phyloP scores from a whole-genome alignment of 2,113 vertebrate genomes.

The Gobius niger region DNA sequence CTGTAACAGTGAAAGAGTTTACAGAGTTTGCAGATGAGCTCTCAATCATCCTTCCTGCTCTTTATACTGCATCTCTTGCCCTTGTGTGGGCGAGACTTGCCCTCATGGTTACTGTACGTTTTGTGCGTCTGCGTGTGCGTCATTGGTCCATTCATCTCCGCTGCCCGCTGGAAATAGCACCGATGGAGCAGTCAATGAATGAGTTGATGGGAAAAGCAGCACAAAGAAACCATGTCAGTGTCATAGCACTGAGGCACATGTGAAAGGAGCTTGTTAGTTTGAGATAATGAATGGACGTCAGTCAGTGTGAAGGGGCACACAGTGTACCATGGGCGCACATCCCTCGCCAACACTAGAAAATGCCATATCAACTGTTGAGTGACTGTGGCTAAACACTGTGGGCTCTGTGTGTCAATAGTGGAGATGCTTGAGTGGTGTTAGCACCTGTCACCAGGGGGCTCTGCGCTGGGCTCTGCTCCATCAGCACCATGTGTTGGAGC shows the following conservation, averaged over 20 bases:
- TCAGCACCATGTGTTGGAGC: constrained; percentile 91
- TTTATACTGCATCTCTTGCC: not conserved
- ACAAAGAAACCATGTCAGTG: constrained; percentile 54
- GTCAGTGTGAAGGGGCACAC: constrained; percentile 39
- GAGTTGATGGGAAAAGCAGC: constrained; percentile 49
- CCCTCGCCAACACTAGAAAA: not conserved
- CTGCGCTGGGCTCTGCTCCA: constrained; percentile 87
- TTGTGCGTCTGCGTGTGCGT: constrained; percentile 45
- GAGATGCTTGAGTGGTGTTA: not conserved
- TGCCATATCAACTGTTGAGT: not conserved
- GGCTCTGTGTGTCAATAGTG: not conserved
- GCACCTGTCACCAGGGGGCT: constrained; percentile 88
- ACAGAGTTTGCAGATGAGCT: not conserved
- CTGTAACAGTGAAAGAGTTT: not conserved
- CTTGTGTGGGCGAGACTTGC: constrained; percentile 23
- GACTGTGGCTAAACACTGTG: not conserved
- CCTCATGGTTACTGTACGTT: constrained; percentile 18
- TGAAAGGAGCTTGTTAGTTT: constrained; percentile 65
- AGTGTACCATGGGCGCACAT: constrained; percentile 16
- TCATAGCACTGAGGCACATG: constrained; percentile 43
- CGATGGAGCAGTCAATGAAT: constrained; percentile 30
- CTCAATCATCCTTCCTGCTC: not conserved
- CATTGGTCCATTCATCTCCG: constrained; percentile 47
- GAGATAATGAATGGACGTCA: constrained; percentile 62
- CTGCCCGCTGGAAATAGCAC: constrained; percentile 47